Conservation (phyloP, 2,888 invertebrate genomes). For the Lutraria lutraria region DNA sequence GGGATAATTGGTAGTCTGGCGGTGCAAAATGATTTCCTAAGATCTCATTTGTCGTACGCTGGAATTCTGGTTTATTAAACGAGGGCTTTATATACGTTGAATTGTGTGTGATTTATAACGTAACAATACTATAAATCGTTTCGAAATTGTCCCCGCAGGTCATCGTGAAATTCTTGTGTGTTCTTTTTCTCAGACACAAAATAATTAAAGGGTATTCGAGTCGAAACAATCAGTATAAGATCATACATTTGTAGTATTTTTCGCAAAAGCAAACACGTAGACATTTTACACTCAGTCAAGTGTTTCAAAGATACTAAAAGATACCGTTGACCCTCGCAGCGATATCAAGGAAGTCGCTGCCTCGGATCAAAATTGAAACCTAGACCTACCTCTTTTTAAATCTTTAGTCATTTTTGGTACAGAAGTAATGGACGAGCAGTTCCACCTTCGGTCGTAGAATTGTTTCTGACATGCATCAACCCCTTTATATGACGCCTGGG, state of each 20-base stretch:
- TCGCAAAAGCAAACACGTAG: no score
- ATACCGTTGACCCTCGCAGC: no score
- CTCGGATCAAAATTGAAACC: no score
- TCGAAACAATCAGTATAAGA: no score
- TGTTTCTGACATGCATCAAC: conserved; percentile 90
- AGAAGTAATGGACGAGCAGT: conserved; percentile 92
- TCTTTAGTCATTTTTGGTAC: conserved; percentile 93
- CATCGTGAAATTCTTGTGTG: no score
- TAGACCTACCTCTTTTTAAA: conserved; percentile 90
- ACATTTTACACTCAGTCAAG: no score
- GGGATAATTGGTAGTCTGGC: conserved; percentile 36
- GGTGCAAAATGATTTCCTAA: background rate
- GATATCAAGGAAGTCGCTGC: no score
- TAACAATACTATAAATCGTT: background rate
- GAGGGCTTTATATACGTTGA: background rate
- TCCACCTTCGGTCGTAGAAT: conserved; percentile 93
- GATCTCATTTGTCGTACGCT: background rate
- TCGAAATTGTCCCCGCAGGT: no score
- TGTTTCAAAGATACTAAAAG: no score
- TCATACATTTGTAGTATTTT: no score
- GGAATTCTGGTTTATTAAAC: background rate
- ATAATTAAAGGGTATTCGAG: no score
- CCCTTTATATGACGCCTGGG: conserved; percentile 91
- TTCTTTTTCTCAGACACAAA: no score
- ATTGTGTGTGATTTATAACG: background rate